Conservation (phyloP, 2,113 vertebrate genomes). For the Apistogramma diplotaenia region DNA sequence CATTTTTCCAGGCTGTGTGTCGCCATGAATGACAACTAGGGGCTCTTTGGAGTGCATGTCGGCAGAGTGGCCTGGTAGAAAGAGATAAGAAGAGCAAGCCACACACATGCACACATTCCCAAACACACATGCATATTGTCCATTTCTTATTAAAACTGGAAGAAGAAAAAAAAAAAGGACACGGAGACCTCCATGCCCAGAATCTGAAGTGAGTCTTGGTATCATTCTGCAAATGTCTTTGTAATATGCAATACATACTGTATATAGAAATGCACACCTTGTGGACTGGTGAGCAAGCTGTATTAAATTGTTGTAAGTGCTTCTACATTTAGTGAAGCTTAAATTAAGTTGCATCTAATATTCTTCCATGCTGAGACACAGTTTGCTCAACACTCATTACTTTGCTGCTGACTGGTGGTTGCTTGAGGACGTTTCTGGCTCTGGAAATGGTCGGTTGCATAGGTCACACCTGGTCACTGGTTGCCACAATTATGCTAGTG, state of each 20-base stretch:
- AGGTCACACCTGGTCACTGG: neutral
- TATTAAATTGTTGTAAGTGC: neutral
- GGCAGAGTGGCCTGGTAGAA: conserved; percentile 72
- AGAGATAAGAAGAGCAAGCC: conserved; percentile 72
- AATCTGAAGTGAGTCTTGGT: neutral
- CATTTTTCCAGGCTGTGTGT: conserved; percentile 70
- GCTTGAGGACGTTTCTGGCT: neutral
- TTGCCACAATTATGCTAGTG: neutral
- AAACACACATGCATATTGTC: conserved; percentile 34
- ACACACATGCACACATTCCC: conserved; percentile 36
- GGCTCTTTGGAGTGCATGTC: conserved; percentile 74
- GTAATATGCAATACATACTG: neutral
- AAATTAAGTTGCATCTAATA: neutral
- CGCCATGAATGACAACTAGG: conserved; percentile 75
- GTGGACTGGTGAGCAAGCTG: neutral
- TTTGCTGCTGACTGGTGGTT: neutral
- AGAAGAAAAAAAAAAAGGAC: conserved; percentile 11
- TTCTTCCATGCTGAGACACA: neutral
- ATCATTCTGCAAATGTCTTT: neutral
- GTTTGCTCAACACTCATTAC: neutral
- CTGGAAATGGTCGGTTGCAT: neutral
- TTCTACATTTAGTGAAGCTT: neutral
- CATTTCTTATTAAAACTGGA: neutral
- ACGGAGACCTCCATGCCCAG: conserved; percentile 12
- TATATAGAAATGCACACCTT: neutral